Evolutionary conservation across 2,113 vertebrate genomes (phyloP).

Genomic region (Eulemur rufifrons): DNA sequence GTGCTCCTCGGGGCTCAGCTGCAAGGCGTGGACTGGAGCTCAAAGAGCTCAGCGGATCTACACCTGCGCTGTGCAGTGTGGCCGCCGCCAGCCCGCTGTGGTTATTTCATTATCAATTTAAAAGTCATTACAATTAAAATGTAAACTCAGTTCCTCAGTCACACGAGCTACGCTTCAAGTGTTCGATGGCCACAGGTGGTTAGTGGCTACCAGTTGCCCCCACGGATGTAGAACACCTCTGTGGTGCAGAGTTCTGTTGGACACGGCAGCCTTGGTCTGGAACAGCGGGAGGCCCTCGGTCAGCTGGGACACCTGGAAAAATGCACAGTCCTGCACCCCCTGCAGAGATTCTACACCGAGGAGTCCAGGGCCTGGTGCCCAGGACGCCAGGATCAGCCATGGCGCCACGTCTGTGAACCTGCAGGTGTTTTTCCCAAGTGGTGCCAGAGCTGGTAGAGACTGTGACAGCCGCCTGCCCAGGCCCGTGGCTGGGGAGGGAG

Average conservation of each 20-base stretch:
- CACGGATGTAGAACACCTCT: fast-evolving
- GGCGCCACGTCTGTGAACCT: neutral
- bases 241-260: fast-evolving
- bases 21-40: fast-evolving
- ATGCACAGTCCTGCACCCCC: fast-evolving
- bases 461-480: fast-evolving
- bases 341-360: neutral
- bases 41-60: fast-evolving
- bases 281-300: fast-evolving
- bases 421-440: fast-evolving
- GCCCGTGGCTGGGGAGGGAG: fast-evolving
- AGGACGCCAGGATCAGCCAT: neutral
- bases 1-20: fast-evolving
- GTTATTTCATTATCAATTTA: too few relatives aligned
- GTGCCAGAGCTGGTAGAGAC: fast-evolving
- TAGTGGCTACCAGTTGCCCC: fast-evolving
- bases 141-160: fast-evolving
- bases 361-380: neutral
- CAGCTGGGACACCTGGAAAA: neutral
- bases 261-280: fast-evolving
- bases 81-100: fast-evolving
- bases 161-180: fast-evolving
- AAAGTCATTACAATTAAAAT: neutral
- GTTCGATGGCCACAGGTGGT: fast-evolving
- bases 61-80: fast-evolving